Conservation (phyloP, 2,113 vertebrate genomes). For the Misgurnus anguillicaudatus region DNA sequence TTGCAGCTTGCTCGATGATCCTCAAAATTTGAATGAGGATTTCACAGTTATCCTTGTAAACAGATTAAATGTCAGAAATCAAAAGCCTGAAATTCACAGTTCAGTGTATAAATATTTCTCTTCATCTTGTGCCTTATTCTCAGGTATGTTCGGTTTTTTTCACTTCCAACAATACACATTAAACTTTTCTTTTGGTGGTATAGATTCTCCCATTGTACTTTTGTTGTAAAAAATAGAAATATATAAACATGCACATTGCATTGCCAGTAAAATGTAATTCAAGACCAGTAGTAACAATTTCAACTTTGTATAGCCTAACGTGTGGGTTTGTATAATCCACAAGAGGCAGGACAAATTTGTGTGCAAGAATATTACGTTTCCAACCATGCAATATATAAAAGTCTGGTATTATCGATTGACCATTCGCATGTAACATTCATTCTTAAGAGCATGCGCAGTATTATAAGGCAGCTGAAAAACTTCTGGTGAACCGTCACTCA, state of each 20-base stretch:
- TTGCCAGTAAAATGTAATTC: slow-evolving; percentile 20
- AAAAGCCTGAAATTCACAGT: slow-evolving; percentile 30
- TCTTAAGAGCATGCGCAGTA: no score
- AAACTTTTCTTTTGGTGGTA: background rate
- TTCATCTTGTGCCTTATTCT: background rate
- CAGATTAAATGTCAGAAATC: background rate
- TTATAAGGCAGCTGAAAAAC: no score
- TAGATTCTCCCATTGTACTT: background rate
- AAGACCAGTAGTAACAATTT: background rate
- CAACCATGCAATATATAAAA: background rate
- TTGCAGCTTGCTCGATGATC: background rate
- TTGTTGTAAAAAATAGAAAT: background rate
- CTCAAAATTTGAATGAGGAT: background rate
- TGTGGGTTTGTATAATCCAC: background rate
- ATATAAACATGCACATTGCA: background rate
- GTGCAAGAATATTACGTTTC: background rate
- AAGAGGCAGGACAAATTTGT: background rate
- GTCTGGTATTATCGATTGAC: background rate
- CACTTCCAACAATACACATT: background rate
- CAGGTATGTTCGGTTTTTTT: background rate
- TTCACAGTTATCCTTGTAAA: slow-evolving; percentile 30
- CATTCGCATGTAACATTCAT: no score
- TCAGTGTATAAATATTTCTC: slow-evolving; percentile 32
- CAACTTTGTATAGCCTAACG: background rate
- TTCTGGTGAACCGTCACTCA: no score